Evolutionary conservation across 2,888 invertebrate species (phyloP), one percentile per base, ranked within the genome.

Genomic region (Tinea pellionella): DNA sequence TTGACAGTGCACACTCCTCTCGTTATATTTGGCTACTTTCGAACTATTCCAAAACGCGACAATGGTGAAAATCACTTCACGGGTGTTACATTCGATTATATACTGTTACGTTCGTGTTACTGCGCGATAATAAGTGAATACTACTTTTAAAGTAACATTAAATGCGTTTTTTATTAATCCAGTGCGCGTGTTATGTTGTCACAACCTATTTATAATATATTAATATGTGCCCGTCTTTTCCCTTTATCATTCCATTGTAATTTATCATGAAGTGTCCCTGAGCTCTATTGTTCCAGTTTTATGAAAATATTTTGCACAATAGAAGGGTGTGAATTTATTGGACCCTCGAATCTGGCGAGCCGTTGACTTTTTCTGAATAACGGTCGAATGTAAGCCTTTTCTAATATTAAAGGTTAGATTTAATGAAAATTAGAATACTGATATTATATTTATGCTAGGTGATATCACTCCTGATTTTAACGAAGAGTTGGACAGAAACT

Each of bases 321-420:
- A 24, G 58, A 37, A 37, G 58, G 58, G 58, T 58, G 58, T 15
- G 37, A 32, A 58, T 58, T 58, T 58, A 58, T 58, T 58, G 58
- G 24, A 58, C 58, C 16, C 58, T 58, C 37, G 16, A 58, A 58
- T 58, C 58, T 2, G 58, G 37, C 55, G n/a, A 13, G 19, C 3
- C 4, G n/a, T 18, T 24, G 4, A 15, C 55, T 55, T 15, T 18
- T n/a, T 47, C 18, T 47, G 15, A 47, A 47, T 47, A n/a, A 47
- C 47, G 47, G 9, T 9, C 18, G 3, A 13, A 47, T 12, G 47
- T 15, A 4, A 37, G 37, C 37, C 37, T 37, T 37, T 37, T 37
- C 9, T 37, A 2, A 37, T 37, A 37, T 37, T 37, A 24, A 24
- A 24, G 24, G 24, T 24, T 24, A 2, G 24, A 3, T 24, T 24